These are phyloP conservation scores for Bos indicus DNA, from an alignment of 2,113 vertebrate species.

Conservation along the genomic window DNA sequence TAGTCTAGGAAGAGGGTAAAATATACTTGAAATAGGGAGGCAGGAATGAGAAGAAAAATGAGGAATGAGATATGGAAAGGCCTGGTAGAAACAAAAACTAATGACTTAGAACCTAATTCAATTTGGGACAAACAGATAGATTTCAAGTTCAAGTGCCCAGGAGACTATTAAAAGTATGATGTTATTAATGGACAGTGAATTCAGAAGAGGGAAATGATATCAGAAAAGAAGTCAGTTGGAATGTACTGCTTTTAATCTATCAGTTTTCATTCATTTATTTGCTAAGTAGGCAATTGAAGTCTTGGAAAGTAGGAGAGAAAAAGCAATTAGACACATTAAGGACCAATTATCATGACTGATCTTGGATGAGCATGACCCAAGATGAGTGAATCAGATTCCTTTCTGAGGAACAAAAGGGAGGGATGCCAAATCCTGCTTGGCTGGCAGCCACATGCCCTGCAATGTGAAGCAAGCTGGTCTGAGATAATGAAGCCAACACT, in stretches of 20 bases:
- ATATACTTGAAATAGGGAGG: not conserved
- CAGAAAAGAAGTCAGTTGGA: not conserved
- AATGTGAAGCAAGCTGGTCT: not conserved
- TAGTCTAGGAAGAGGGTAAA: not conserved
- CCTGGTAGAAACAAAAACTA: not conserved
- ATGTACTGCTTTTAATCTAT: not conserved
- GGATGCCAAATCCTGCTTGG: not conserved
- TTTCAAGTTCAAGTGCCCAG: not conserved
- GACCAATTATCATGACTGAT: not conserved
- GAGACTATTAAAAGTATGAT: not conserved
- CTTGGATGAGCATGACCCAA: not conserved
- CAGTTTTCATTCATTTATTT: conserved; percentile 6
- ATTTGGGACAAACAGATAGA: not conserved
- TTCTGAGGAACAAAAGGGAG: not conserved
- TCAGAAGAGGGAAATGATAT: not conserved
- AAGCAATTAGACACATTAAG: not conserved
- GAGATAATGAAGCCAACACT: not conserved
- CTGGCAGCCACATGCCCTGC: not conserved
- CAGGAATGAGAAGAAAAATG: conserved; percentile 11
- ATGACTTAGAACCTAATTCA: not conserved
- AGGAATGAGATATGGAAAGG: not conserved
- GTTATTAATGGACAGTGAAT: not conserved
- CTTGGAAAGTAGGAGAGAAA: not conserved
- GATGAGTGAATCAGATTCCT: not conserved
- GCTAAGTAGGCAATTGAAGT: not conserved